Base-by-base conservation (phyloP, 2,797 vertebrate species). In the Spizella passerina region DNA sequence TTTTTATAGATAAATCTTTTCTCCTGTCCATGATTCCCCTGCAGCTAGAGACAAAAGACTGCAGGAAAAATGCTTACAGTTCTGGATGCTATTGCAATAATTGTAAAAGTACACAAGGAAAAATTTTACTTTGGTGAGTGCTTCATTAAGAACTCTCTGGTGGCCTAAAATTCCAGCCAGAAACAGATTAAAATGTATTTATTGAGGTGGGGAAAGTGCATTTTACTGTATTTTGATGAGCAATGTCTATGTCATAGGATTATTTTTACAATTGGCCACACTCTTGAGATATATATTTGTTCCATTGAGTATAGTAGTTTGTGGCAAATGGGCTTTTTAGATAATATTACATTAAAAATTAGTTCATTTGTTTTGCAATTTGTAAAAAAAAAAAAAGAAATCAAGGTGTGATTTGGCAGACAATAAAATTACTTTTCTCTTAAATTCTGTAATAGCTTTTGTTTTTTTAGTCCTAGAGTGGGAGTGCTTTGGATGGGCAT, bases 221-320 rank as follows among this genome's bases (percentile, higher is more conserved):
- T 98, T 97, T 98, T 98, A 98, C 98, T 98, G 98, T 98, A 98
- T 98, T 97, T 98, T 88, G 98, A 87, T 97, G 95, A 96, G 79
- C 92, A 93, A 49, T 90, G 75, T 96, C 94, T 96, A 90, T 98
- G 97, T 97, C 90, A 95, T 92, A 96, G 94, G 95, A 93, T 94
- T 97, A 95, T 96, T 95, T 90, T 92, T 90, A 60, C 90, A 85
- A 18, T 88, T 79, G 82, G 71, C 91, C 88, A 88, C 5, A 0
- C 14, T 96, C 43, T 81, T 94, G 90, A 87, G 88, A 88, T 86
- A 86, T 79, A 22, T 93, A 89, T 93, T 89, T 90, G 83, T 92
- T 97, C 68, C 80, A 83, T 60, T 66, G 57, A 92, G 18, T 80
- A n/a, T 27, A 60, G 57, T 46, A 83, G 59, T 77, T 66, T 82